phyloP scores from a whole-genome alignment of 30 jellyfish, hydroid and myxozoan species.

The Haliclystus octoradiatus region DNA sequence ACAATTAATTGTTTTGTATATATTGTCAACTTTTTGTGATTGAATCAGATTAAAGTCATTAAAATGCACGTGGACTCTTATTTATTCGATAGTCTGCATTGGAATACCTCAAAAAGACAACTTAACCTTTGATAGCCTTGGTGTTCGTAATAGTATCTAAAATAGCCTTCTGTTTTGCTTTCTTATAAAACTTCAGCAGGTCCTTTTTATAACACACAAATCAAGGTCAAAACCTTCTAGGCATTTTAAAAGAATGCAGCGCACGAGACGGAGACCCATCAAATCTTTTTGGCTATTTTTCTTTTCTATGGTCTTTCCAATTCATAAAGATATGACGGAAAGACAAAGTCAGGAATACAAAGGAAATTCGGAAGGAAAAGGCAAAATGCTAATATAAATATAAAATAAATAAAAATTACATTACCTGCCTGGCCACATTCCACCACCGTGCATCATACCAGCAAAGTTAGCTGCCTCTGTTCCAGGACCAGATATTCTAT shows the following conservation, averaged over 20 bases:
- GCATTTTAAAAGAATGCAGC: too few species aligned
- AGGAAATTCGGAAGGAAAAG: too few species aligned
- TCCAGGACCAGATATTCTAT: constrained; percentile 81
- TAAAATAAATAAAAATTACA: neutral
- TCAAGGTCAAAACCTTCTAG: too few species aligned
- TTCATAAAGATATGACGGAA: too few species aligned
- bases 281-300: too few species aligned
- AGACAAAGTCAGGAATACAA: too few species aligned
- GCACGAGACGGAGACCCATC: too few species aligned
- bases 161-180: neutral
- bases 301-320: too few species aligned
- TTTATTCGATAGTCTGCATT: neutral
- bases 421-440: constrained; percentile 95
- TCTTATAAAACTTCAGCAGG: too few species aligned
- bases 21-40: neutral
- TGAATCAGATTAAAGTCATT: neutral
- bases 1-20: neutral
- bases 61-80: neutral
- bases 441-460: constrained; percentile 94
- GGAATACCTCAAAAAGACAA: neutral
- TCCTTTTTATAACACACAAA: too few species aligned
- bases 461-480: constrained; percentile 64
- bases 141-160: too few species aligned
- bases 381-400: neutral
- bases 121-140: neutral